Percentiles rank a stretch among this genome's conserved stretches.
Conservation (phyloP, 2,888 invertebrate species). For the Drosophila differens region DNA sequence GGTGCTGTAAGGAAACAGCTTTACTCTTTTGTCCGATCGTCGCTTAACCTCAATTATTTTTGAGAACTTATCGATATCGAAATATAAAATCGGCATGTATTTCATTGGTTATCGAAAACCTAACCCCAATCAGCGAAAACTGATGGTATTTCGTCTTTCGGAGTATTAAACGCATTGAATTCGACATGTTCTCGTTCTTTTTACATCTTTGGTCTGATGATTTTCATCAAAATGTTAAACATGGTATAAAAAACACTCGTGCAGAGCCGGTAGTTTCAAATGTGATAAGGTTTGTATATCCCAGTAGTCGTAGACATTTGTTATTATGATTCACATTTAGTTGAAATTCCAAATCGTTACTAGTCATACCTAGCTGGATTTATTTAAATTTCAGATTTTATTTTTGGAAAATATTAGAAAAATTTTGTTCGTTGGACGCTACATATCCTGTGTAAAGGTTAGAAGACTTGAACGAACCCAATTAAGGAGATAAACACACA, state of each 20-base stretch:
- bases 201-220: background rate
- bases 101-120: background rate
- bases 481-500: background rate
- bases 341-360: slow-evolving; percentile 1
- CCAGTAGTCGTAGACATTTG: slow-evolving; percentile 12
- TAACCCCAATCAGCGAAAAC: background rate
- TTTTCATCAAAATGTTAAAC: background rate
- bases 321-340: background rate
- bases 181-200: background rate
- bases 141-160: background rate
- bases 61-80: background rate
- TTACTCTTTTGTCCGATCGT: background rate
- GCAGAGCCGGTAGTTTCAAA: background rate
- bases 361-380: slow-evolving; percentile 10
- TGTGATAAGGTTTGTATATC: slow-evolving; percentile 4
- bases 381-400: slow-evolving; percentile 21
- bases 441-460: background rate
- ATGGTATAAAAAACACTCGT: background rate
- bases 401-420: slow-evolving; percentile 20
- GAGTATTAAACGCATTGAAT: background rate
- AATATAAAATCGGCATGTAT: background rate
- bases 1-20: too few relatives aligned
- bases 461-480: background rate
- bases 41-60: background rate
- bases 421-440: slow-evolving; percentile 17